Conservation (phyloP, 1,140 invertebrate genomes). For the Aporrectodea caliginosa region DNA sequence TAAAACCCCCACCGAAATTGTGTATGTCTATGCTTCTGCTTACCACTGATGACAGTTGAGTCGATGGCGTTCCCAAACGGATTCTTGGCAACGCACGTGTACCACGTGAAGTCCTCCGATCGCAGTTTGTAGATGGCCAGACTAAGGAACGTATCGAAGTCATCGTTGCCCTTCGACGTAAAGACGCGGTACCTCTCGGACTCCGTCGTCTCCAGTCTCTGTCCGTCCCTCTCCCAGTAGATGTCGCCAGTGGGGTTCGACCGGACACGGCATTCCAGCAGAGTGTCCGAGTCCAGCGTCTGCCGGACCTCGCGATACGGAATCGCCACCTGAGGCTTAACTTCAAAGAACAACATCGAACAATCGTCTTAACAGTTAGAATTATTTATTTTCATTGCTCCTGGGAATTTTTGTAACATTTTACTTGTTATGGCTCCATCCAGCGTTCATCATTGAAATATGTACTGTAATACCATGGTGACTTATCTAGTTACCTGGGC, state of each 20-base stretch:
- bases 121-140: neutral
- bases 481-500: too few relatives aligned
- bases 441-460: too few relatives aligned
- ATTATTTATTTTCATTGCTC: too few relatives aligned
- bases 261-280: neutral
- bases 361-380: too few relatives aligned
- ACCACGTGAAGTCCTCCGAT: neutral
- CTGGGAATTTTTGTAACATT: too few relatives aligned
- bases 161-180: neutral
- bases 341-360: neutral
- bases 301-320: neutral
- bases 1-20: too few relatives aligned
- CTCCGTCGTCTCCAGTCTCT: neutral
- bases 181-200: neutral
- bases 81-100: neutral
- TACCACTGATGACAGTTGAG: neutral
- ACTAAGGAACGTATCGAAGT: neutral
- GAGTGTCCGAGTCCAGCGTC: neutral
- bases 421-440: too few relatives aligned
- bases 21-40: neutral
- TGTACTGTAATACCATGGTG: too few relatives aligned
- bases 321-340: neutral
- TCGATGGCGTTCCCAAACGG: neutral
- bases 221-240: neutral
- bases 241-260: neutral